Conservation (phyloP, 2,888 invertebrate species). For the Arge pagana region DNA sequence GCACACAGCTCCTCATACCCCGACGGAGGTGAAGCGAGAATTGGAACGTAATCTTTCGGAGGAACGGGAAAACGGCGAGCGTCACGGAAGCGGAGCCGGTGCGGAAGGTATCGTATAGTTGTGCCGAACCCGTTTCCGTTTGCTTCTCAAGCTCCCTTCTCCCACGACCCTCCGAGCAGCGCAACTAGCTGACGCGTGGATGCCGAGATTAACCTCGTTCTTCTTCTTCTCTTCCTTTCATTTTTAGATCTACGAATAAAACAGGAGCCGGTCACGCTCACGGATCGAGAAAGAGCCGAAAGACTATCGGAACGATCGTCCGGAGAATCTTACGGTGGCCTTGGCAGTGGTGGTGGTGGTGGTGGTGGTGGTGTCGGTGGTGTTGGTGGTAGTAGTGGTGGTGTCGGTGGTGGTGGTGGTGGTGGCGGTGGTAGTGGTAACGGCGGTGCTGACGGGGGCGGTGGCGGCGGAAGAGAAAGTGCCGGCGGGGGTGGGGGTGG, state of each 20-base stretch:
- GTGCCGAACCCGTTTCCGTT: no score
- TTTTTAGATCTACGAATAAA: constrained; percentile 59
- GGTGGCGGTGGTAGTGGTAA: constrained; percentile 55
- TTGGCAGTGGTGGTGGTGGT: constrained; percentile 55
- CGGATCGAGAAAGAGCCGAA: constrained; percentile 54
- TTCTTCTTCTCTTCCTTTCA: neutral
- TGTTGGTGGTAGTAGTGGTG: constrained; percentile 51
- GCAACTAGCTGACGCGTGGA: neutral
- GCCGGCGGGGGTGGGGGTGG: constrained; percentile 52
- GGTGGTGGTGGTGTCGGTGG: constrained; percentile 51
- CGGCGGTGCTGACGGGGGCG: constrained; percentile 42
- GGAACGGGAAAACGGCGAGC: constrained; percentile 49
- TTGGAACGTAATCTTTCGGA: constrained; percentile 51
- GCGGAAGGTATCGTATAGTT: constrained; percentile 54
- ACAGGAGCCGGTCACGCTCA: constrained; percentile 64
- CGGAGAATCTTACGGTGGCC: constrained; percentile 49
- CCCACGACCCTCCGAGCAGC: neutral
- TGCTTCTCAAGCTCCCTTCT: no score
- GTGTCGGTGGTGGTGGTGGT: constrained; percentile 50
- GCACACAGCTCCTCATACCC: constrained; percentile 51
- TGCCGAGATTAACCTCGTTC: neutral
- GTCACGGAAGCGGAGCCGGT: constrained; percentile 53
- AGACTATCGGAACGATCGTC: constrained; percentile 51
- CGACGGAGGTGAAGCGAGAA: constrained; percentile 54
- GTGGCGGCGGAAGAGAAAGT: constrained; percentile 39